phyloP scores from a whole-genome alignment of 2,113 vertebrate genomes.

The Chionodraco myersi region DNA sequence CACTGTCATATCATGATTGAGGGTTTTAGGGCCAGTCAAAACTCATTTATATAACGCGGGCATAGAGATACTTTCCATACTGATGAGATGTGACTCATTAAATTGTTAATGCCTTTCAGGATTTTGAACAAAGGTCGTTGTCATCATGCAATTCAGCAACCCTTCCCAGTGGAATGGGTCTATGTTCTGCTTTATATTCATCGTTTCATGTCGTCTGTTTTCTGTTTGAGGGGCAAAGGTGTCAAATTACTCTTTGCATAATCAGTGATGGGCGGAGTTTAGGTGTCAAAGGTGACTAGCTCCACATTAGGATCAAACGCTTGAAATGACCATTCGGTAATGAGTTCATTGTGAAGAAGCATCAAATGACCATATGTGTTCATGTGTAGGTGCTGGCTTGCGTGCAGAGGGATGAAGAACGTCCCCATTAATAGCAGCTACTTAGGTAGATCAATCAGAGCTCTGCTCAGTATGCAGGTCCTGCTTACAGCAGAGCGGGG shows the following conservation, averaged over 20 bases:
- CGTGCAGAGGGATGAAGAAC: slow-evolving; percentile 13
- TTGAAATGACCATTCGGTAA: slow-evolving; percentile 33
- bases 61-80: slow-evolving; percentile 37
- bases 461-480: slow-evolving; percentile 79
- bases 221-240: slow-evolving; percentile 34
- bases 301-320: slow-evolving; percentile 54
- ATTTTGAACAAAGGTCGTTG: slow-evolving; percentile 62
- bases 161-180: slow-evolving; percentile 17
- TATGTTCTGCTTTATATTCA: slow-evolving; percentile 46
- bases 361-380: slow-evolving; percentile 30
- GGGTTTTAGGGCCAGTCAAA: slow-evolving; percentile 33
- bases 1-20: slow-evolving; percentile 20
- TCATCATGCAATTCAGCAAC: slow-evolving; percentile 49
- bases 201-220: slow-evolving; percentile 53
- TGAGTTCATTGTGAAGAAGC: slow-evolving; percentile 28
- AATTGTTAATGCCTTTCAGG: slow-evolving; percentile 57
- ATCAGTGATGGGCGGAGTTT: slow-evolving; percentile 57
- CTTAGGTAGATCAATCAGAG: slow-evolving; percentile 82
- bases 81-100: slow-evolving; percentile 60
- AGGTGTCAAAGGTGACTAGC: slow-evolving; percentile 48
- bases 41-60: slow-evolving; percentile 38
- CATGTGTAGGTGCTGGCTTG: slow-evolving; percentile 39
- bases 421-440: slow-evolving; percentile 78
- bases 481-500: slow-evolving; percentile 59
- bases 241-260: slow-evolving; percentile 58